A percentile compares a stretch with the other conserved stretches of the same genome.
phyloP scores from a whole-genome alignment of 2,888 invertebrate species.

The Liodrosophila aerea region DNA sequence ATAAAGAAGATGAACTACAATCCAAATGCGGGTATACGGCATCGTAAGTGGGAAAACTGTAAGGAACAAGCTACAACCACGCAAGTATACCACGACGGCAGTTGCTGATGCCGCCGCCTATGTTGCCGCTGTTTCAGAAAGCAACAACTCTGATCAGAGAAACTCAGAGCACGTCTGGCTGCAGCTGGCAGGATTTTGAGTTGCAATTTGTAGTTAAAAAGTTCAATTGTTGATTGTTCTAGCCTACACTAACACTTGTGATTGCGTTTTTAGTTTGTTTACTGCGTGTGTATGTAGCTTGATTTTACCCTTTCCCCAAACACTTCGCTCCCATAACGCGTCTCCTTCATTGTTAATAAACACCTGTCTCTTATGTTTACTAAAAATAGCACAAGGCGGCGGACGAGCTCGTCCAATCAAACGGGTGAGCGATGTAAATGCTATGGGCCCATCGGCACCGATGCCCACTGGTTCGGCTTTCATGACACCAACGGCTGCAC shows the following conservation, averaged over 20 bases:
- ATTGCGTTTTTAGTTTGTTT: constrained; percentile 33
- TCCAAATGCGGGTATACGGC: constrained; percentile 80
- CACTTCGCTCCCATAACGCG: background rate
- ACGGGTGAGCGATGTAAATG: constrained; percentile 87
- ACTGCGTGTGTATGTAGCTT: constrained; percentile 69
- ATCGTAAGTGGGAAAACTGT: constrained; percentile 82
- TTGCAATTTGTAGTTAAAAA: constrained; percentile 26
- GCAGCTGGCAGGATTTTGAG: constrained; percentile 25
- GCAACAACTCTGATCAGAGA: constrained; percentile 19
- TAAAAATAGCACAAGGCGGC: constrained; percentile 72
- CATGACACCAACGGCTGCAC: constrained; percentile 62
- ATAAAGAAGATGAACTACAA: constrained; percentile 79
- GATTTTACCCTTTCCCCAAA: constrained; percentile 61
- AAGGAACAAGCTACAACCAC: constrained; percentile 78
- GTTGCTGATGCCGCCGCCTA: constrained; percentile 23
- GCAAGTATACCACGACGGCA: constrained; percentile 72
- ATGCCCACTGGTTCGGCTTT: constrained; percentile 68
- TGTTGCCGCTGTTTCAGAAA: constrained; percentile 7
- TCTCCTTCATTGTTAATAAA: constrained; percentile 2
- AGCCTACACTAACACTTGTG: constrained; percentile 14
- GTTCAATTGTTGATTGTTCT: constrained; percentile 32
- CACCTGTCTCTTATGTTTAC: constrained; percentile 21
- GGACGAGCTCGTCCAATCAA: constrained; percentile 82
- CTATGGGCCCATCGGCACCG: constrained; percentile 85
- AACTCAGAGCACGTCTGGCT: constrained; percentile 25